A percentile compares a stretch with the other conserved stretches of the same genome.
phyloP scores from a whole-genome alignment of 1,140 invertebrate genomes.

The Octopus bimaculoides region DNA sequence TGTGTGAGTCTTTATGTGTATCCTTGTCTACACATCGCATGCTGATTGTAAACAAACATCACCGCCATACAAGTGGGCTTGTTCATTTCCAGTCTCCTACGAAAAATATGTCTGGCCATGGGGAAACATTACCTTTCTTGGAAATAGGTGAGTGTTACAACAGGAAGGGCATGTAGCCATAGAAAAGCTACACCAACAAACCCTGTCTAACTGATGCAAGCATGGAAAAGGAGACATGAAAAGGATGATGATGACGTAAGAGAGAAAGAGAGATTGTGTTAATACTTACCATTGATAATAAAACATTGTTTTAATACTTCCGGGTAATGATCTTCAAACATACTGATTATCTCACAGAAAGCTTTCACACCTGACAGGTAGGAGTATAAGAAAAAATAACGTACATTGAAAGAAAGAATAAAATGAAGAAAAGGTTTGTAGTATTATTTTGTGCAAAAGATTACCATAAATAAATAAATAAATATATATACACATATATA shows the following conservation, averaged over 20 bases:
- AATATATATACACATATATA: no score
- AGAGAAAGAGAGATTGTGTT: not conserved
- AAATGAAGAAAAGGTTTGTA: not conserved
- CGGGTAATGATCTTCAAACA: slow-evolving; percentile 46
- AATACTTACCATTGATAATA: slow-evolving; percentile 36
- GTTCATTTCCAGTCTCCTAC: not conserved
- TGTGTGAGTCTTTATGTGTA: no score
- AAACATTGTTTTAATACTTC: slow-evolving; percentile 37
- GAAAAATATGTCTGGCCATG: not conserved
- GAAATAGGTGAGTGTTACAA: not conserved
- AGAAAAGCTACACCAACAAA: not conserved
- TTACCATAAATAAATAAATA: not conserved
- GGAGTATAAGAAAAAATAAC: not conserved
- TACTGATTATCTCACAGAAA: slow-evolving; percentile 32
- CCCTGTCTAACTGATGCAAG: not conserved
- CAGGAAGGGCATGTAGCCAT: not conserved
- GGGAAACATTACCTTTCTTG: not conserved
- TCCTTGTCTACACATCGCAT: no score
- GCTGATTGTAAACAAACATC: no score
- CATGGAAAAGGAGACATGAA: not conserved
- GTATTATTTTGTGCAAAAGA: not conserved
- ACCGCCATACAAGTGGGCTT: no score
- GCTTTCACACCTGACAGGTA: slow-evolving; percentile 35
- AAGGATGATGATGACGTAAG: not conserved
- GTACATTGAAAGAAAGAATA: not conserved